Percentiles rank a stretch among this genome's conserved stretches.
Conservation (phyloP, 2,113 vertebrate genomes). For the Diadophis punctatus region DNA sequence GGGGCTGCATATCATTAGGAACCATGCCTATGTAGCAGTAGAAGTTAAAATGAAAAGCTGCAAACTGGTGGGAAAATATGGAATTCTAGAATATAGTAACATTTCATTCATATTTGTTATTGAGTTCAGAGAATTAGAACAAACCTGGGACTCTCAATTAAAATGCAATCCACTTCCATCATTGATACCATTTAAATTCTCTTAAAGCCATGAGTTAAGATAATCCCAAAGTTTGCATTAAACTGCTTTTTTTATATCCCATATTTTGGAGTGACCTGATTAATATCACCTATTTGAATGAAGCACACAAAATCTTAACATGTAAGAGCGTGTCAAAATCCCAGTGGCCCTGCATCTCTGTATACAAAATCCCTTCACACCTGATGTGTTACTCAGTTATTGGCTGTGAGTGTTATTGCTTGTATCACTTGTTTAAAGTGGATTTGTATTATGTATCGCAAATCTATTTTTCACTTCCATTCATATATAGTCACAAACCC, state of each 20-base stretch:
- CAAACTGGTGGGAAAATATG: not conserved
- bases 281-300: not conserved
- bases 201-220: not conserved
- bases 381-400: conserved; percentile 15
- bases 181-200: not conserved
- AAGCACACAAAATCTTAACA: not conserved
- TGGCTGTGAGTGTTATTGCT: conserved; percentile 20
- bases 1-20: not conserved
- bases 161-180: not conserved
- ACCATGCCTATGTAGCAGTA: not conserved
- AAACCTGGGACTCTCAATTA: not conserved
- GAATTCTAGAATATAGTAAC: not conserved
- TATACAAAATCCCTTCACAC: conserved; percentile 14
- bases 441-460: not conserved
- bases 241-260: not conserved
- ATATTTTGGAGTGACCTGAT: not conserved
- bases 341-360: conserved; percentile 16
- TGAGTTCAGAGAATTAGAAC: not conserved
- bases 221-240: not conserved
- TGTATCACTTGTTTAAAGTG: not conserved
- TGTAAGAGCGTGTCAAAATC: not conserved
- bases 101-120: not conserved
- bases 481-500: not conserved
- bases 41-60: not conserved
- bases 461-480: not conserved